Base-by-base conservation (phyloP, 1,140 invertebrate species). In the Tetragnatha versicolor region DNA sequence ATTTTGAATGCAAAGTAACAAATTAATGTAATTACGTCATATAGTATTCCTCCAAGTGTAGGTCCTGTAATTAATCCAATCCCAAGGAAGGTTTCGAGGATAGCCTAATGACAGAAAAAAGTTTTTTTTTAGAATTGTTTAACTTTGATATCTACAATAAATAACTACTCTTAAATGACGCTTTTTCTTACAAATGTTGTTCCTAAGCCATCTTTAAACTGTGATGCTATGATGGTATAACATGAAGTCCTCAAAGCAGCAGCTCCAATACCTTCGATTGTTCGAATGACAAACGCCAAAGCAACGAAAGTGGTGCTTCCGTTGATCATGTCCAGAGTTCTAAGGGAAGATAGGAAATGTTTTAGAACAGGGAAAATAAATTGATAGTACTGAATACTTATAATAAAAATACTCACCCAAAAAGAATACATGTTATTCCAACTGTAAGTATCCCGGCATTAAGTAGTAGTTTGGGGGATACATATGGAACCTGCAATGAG, bases 221-320 rank as follows among this genome's bases (percentile, higher is more conserved):
- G 93, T 84, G 92, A 92, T n/a, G 95, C 94, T 63, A 96, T 94
- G 63, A 97, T 95, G 1, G 95, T 93, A 87, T 97, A 97, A 82
- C 92, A 92, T 0, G 95, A 93, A 2, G 95, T 97, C 1, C 96
- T 87, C 86, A 96, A 96, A 3, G 94, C 94, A 1, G 95, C 94
- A 83, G 95, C 94, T 29, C 95, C 95, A 86, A 95, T 87, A 0
- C 95, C 96, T 86, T 97, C 95, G 17, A 96, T 85, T 79, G 94
- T 93, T 76, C 96, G 88, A 70, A 96, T 92, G 1, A 91, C 82
- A 85, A 98, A 96, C 79, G 94, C 95, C 61, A 95, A 87, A 14
- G 91, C 89, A 81, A 97, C 94, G 85, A 97, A 98, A 0, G 91
- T 88, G 60, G 89, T 89, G 72, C 93, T 93, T 10, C 91, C 90